Evolutionary conservation across 2,888 invertebrate genomes (phyloP), one percentile per base, ranked within the genome.

Genomic region (Ophraella communa): DNA sequence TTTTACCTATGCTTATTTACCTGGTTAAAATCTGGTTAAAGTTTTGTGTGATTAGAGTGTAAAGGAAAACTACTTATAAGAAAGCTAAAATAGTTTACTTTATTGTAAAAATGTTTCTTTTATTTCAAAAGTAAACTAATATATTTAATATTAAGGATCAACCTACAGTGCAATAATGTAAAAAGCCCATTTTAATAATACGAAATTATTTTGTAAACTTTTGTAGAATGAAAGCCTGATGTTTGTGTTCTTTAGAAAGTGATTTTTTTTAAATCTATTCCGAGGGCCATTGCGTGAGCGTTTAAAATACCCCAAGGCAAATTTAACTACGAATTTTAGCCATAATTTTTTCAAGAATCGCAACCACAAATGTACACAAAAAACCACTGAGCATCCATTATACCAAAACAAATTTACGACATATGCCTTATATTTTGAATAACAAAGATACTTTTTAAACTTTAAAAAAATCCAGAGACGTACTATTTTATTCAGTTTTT

Each of bases 321-420:
- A 24, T 24, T 17, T 14, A 51, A 14, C 14, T 51, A n/a, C 24
- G 8, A 14, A 24, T 24, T 10, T 47, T 24, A 45, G 39, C 49
- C 39, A 27, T 55, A 47, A 55, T 59, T 24, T 45, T 18, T 59
- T 62, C 55, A 39, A 60, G 59, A 53, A 59, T 64, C 44, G 49
- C 49, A 64, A 64, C 60, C 60, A 56, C 59, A 64, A 64, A 64
- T 55, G 35, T 35, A 24, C 49, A 58, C 27, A 33, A 45, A 58
- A 56, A 49, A 49, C 58, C 58, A 49, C 33, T 58, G 47, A 49
- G 35, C 33, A 47, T 57, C 27, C 47, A 42, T 42, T 30, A 47
- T 42, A 18, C 42, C 17, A 27, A 35, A 57, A n/a, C n/a, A 47
- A 57, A 20, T 20, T 20, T 47, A 23, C 7, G 39, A 21, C 53